Conservation (phyloP, 2,113 vertebrate species). For the Pterocles burchelli region DNA sequence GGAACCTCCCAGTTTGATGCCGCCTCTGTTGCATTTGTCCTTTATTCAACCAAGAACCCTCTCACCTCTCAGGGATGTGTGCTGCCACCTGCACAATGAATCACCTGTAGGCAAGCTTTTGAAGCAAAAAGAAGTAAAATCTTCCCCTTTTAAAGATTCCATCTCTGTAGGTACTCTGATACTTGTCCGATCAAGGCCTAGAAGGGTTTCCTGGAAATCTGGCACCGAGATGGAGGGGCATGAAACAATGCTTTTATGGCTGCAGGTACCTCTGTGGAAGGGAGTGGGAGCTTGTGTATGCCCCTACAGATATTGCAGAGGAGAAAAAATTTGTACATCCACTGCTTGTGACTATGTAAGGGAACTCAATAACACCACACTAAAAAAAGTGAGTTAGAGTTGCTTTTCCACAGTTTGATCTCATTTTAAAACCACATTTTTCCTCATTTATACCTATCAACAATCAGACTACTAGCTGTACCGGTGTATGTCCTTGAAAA, state of each 20-base stretch:
- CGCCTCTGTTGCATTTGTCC: background rate
- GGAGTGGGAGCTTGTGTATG: background rate
- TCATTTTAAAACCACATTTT: background rate
- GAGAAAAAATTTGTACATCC: background rate
- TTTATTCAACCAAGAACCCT: background rate
- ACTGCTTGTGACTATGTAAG: rapidly evolving
- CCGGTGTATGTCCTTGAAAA: background rate
- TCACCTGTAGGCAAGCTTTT: background rate
- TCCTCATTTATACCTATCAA: background rate
- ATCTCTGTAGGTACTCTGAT: background rate
- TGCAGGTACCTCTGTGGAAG: background rate
- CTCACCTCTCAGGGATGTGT: background rate
- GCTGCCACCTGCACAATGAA: background rate
- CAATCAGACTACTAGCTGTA: background rate
- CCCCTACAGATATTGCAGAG: background rate
- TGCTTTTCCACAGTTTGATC: background rate
- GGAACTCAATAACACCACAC: background rate
- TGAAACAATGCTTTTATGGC: background rate
- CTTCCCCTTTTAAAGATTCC: background rate
- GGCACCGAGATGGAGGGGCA: background rate
- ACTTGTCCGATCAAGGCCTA: background rate
- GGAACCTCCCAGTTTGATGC: background rate
- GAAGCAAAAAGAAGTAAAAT: background rate
- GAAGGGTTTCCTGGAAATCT: background rate
- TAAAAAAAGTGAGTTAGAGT: background rate